Evolutionary conservation across 1,140 invertebrate genomes (phyloP).

Genomic region (Diabrotica virgifera): DNA sequence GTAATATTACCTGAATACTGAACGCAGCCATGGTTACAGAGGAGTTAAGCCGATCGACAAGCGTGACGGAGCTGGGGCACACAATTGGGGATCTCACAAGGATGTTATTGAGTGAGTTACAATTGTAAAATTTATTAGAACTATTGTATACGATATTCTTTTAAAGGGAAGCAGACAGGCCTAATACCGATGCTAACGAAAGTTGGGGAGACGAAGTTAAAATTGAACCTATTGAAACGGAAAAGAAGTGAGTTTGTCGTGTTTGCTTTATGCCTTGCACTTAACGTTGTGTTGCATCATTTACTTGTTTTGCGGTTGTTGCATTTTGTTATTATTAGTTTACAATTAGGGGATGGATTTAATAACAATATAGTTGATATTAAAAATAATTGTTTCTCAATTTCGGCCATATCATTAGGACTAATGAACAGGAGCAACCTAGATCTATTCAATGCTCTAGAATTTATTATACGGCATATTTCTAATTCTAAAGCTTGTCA

Average conservation of each 20-base stretch:
- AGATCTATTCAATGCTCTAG: no score
- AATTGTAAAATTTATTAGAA: background rate
- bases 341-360: no score
- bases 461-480: no score
- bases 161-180: slow-evolving; percentile 42
- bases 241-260: slow-evolving; percentile 39
- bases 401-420: no score
- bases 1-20: slow-evolving; percentile 23
- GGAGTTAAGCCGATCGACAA: slow-evolving; percentile 93
- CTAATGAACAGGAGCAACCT: no score
- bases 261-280: background rate
- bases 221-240: slow-evolving; percentile 47
- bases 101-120: slow-evolving; percentile 80
- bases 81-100: slow-evolving; percentile 93
- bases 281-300: no score
- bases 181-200: slow-evolving; percentile 38
- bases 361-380: no score
- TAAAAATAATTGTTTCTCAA: no score
- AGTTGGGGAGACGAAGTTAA: slow-evolving; percentile 52
- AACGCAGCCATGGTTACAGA: slow-evolving; percentile 59
- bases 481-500: no score
- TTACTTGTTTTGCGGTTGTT: no score
- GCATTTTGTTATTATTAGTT: no score
- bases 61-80: slow-evolving; percentile 87
- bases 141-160: background rate